Percentiles rank a stretch among this genome's conserved stretches.
Evolutionary conservation across 1,140 invertebrate genomes (phyloP).

Genomic region (Dicyema japonicum): DNA sequence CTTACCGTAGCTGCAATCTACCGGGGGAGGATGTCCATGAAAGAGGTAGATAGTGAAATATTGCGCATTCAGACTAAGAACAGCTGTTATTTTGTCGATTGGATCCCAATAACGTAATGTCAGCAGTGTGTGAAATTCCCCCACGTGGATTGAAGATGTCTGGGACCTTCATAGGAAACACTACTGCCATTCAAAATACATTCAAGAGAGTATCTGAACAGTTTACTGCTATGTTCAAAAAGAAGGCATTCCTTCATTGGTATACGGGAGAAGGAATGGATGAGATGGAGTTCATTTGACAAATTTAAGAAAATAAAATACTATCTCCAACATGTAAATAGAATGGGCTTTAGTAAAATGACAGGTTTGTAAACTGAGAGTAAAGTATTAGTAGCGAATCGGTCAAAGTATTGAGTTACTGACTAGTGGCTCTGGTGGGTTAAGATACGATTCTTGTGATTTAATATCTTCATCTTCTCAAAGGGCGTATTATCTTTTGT

Average conservation of each 20-base stretch:
- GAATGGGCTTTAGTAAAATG: no score
- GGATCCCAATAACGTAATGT: constrained; percentile 4
- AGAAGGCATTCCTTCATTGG: constrained; percentile 66
- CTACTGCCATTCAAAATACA: constrained; percentile 38
- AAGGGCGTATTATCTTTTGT: no score
- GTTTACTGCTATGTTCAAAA: constrained; percentile 33
- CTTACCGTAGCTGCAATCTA: constrained; percentile 6
- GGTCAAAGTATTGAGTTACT: no score
- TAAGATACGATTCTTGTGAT: no score
- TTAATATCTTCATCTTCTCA: no score
- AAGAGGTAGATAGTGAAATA: constrained; percentile 3
- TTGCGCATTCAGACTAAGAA: not conserved
- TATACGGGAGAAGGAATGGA: constrained; percentile 31
- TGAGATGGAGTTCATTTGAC: constrained; percentile 32
- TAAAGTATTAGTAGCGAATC: no score
- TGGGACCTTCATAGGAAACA: constrained; percentile 22
- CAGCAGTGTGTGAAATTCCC: constrained; percentile 14
- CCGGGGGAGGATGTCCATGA: constrained; percentile 6
- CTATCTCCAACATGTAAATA: no score
- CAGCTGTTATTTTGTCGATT: constrained; percentile 9
- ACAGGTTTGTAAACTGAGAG: no score
- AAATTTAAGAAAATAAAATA: no score
- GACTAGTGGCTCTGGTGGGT: no score
- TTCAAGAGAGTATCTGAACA: constrained; percentile 37
- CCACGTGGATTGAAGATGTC: constrained; percentile 13